phyloP scores from a whole-genome alignment of 2,888 invertebrate genomes.

The Elaeidobius kamerunicus region DNA sequence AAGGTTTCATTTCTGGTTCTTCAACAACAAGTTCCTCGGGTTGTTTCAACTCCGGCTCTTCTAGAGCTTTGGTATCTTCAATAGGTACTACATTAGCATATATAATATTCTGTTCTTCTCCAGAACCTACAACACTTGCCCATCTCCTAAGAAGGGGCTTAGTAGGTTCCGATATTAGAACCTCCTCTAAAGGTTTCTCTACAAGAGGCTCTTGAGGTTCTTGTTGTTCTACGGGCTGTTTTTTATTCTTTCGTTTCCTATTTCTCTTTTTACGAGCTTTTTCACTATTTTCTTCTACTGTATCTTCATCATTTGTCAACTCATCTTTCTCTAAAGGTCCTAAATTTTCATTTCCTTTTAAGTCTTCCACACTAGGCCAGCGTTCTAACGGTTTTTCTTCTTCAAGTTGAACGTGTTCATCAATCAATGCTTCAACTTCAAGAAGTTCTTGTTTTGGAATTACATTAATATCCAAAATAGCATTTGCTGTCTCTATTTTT shows the following conservation, averaged over 20 bases:
- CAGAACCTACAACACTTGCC: conserved; percentile 23
- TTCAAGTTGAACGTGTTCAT: conserved; percentile 38
- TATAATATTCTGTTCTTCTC: no score
- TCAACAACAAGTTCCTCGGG: no score
- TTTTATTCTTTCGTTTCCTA: conserved; percentile 11
- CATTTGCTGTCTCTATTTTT: no score
- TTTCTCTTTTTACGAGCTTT: conserved; percentile 5
- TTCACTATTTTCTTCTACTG: no score
- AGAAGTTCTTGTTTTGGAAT: conserved; percentile 10
- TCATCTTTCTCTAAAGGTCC: conserved; percentile 11
- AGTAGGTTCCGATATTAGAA: background rate
- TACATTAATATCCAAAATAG: no score
- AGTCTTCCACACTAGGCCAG: conserved; percentile 24
- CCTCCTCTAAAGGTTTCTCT: background rate
- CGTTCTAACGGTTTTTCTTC: conserved; percentile 14
- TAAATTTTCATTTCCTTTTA: conserved; percentile 11
- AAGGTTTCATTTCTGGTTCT: no score
- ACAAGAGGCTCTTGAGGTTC: conserved; percentile 1
- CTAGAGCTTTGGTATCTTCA: no score
- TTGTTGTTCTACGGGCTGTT: conserved; percentile 4
- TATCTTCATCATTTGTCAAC: conserved; percentile 12
- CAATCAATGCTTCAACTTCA: conserved; percentile 37
- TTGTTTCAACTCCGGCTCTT: no score
- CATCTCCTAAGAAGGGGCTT: conserved; percentile 15
- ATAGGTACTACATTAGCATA: no score